Base-by-base conservation (phyloP, 2,113 vertebrate species). In the Psephotus haematonotus region DNA sequence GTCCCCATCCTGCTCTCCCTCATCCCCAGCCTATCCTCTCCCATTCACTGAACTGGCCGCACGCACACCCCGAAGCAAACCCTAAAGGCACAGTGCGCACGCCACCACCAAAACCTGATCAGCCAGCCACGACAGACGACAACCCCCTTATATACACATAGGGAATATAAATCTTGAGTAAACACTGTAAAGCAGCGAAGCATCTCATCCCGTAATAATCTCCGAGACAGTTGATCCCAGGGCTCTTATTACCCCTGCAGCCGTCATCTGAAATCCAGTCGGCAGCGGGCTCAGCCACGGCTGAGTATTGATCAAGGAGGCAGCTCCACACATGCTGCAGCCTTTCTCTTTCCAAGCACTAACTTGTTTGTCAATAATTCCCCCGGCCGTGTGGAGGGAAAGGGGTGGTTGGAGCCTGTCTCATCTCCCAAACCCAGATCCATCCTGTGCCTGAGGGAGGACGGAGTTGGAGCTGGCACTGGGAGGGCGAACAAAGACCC, bases 351-450 rank as follows among this genome's bases (percentile, higher is more conserved):
- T 93, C 52, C 28, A 63, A 93, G 88, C 63, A 60, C 94, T 97
- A 97, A 97, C 95, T 82, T 96, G 88, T 97, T 97, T 94, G 96
- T 95, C 97, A 95, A 97, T 97, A 97, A 75, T 17, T 78, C 78
- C 92, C 59, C 76, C 3, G 15, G 71, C 65, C 7, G 5, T 7
- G 4, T 0, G 1, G 62, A 88, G 67, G 68, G 62, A 85, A 52
- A 80, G 60, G 49, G n/a, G 76, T 46, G 68, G 60, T 29, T 0
- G 1, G 69, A 82, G 86, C 71, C 55, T 2, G 4, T n/a, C 43
- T 59, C 47, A 52, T 55, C 57, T 43, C 79, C 60, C 3, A 2
- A 0, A 0, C 49, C 59, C 1, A 4, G 41, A 65, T 31, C 31
- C 53, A 37, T 25, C 22, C 49, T 1, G 0, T 57, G 39, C 19